Conservation (phyloP, 2,797 vertebrate genomes). For the Paramormyrops hopkinsi region DNA sequence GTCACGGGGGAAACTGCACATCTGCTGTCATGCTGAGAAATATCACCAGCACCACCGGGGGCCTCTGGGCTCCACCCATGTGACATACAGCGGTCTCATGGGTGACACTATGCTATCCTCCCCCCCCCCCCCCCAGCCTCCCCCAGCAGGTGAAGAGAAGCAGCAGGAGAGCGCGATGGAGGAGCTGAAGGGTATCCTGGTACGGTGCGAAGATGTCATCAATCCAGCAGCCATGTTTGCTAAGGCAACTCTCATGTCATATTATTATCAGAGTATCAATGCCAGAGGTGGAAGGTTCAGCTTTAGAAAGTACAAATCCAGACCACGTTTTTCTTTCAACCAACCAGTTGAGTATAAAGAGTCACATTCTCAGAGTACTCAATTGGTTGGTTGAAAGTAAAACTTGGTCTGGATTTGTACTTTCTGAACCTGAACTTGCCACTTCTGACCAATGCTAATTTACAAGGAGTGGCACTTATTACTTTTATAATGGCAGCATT, state of each 20-base stretch:
- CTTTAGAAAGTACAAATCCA: not conserved
- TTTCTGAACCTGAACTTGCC: not conserved
- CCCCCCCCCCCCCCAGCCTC: slow-evolving; percentile 39
- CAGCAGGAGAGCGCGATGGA: slow-evolving; percentile 72
- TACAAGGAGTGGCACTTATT: not conserved
- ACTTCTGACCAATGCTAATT: not conserved
- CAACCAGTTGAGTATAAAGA: not conserved
- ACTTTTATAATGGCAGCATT: not conserved
- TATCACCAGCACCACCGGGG: not conserved
- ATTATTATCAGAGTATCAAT: not conserved
- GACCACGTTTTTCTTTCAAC: not conserved
- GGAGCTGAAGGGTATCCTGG: slow-evolving; percentile 73
- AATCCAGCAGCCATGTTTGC: not conserved
- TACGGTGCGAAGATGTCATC: slow-evolving; percentile 34
- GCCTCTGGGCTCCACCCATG: not conserved
- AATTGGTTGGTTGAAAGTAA: not conserved
- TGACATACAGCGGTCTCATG: not conserved
- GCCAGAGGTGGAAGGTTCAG: not conserved
- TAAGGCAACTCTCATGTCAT: not conserved
- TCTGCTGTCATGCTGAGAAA: not conserved
- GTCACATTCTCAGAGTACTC: not conserved
- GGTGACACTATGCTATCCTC: not conserved
- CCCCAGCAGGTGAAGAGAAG: slow-evolving; percentile 53
- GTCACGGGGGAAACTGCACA: not conserved
- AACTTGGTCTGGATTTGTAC: not conserved